Percentiles rank a stretch among this genome's conserved stretches.
These are phyloP conservation scores for Haliaeetus albicilla DNA, from an alignment of 2,797 vertebrate species.

Conservation along the genomic window DNA sequence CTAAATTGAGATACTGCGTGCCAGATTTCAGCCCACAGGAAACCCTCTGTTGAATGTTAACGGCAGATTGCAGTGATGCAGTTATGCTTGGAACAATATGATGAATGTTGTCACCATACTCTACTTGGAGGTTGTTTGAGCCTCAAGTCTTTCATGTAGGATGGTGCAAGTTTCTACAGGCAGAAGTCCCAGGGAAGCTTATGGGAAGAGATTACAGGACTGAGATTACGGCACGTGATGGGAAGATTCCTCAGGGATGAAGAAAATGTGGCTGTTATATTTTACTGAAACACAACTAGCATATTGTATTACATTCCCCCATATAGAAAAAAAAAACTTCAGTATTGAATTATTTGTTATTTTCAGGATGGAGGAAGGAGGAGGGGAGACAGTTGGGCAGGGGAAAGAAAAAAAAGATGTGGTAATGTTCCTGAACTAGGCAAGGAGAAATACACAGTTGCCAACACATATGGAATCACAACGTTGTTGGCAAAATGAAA, in stretches of 20 bases:
- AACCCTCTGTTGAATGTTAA: neutral
- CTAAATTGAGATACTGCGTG: neutral
- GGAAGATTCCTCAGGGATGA: neutral
- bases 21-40: neutral
- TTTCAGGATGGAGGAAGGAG: neutral
- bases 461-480: slow-evolving; percentile 33
- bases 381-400: neutral
- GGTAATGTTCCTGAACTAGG: neutral
- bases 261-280: neutral
- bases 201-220: neutral
- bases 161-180: neutral
- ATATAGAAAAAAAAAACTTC: neutral
- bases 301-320: neutral
- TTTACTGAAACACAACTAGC: neutral
- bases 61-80: neutral
- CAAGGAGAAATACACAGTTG: neutral
- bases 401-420: neutral
- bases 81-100: neutral
- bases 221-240: neutral
- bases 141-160: neutral
- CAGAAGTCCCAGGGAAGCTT: neutral
- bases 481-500: neutral
- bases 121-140: neutral
- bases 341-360: neutral
- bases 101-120: neutral